Conservation (phyloP, 2,888 invertebrate genomes). For the Synergus gifuensis region DNA sequence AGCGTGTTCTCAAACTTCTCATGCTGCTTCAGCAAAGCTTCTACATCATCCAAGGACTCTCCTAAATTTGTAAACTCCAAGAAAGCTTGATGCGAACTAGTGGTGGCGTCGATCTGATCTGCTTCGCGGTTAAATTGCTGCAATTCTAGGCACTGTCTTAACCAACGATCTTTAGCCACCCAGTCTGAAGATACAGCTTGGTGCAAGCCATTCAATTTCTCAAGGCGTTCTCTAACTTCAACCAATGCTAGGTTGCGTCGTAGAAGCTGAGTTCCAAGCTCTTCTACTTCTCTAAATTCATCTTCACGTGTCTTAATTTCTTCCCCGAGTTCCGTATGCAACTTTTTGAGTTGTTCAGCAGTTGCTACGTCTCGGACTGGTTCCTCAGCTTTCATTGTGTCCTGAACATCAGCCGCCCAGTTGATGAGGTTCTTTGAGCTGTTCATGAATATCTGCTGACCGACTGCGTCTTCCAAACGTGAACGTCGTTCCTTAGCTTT, state of each 20-base stretch:
- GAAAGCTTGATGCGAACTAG: slow-evolving; percentile 95
- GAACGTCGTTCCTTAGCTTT: slow-evolving; percentile 91
- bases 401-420: slow-evolving; percentile 90
- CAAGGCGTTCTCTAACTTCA: slow-evolving; percentile 88
- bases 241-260: slow-evolving; percentile 86
- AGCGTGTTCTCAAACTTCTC: slow-evolving; percentile 95
- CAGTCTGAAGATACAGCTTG: slow-evolving; percentile 86
- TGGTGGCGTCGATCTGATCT: slow-evolving; percentile 97
- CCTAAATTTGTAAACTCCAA: slow-evolving; percentile 93
- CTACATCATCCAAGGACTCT: slow-evolving; percentile 93
- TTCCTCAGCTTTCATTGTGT: slow-evolving; percentile 88
- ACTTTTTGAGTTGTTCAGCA: slow-evolving; percentile 92
- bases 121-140: slow-evolving; percentile 97
- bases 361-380: slow-evolving; percentile 93
- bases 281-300: slow-evolving; percentile 91
- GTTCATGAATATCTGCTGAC: slow-evolving; percentile 94
- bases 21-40: slow-evolving; percentile 94
- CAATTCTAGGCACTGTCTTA: slow-evolving; percentile 92
- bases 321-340: slow-evolving; percentile 93
- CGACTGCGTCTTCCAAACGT: slow-evolving; percentile 95
- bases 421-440: slow-evolving; percentile 89
- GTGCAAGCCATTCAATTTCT: slow-evolving; percentile 86
- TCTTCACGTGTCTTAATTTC: slow-evolving; percentile 94
- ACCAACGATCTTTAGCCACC: slow-evolving; percentile 90
- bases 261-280: slow-evolving; percentile 87